These are phyloP conservation scores for Chaetodon auriga DNA, from an alignment of 2,113 vertebrate genomes.

Conservation along the genomic window DNA sequence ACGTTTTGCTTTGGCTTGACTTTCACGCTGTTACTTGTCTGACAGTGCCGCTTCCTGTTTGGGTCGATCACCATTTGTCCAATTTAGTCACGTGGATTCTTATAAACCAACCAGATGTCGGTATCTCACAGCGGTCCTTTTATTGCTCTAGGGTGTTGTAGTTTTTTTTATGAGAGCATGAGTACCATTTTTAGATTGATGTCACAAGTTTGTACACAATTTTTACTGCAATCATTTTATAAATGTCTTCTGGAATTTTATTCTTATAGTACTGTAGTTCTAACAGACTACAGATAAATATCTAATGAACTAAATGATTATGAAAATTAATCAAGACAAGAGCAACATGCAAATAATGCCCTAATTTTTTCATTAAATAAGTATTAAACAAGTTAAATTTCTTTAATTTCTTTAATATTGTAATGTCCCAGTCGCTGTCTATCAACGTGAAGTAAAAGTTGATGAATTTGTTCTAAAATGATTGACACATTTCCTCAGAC, in stretches of 20 bases:
- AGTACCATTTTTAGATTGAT: neutral
- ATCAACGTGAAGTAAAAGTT: neutral
- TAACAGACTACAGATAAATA: neutral
- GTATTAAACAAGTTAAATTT: neutral
- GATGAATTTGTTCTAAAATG: neutral
- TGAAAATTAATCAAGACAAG: neutral
- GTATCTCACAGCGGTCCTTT: fast-evolving
- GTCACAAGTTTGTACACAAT: neutral
- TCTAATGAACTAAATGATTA: neutral
- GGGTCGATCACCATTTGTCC: conserved; percentile 42
- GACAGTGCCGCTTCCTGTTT: conserved; percentile 64
- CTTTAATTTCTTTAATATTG: neutral
- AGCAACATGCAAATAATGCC: neutral
- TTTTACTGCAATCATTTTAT: neutral
- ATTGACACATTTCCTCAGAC: neutral
- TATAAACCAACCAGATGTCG: conserved; percentile 52
- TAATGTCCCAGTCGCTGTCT: neutral
- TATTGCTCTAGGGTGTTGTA: conserved; percentile 46
- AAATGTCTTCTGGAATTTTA: neutral
- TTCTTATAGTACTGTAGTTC: neutral
- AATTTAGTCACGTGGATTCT: conserved; percentile 26
- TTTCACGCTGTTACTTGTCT: conserved; percentile 59
- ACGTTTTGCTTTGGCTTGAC: conserved; percentile 48
- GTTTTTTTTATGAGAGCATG: conserved; percentile 13
- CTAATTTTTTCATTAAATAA: neutral